Evolutionary conservation across 2,888 invertebrate genomes (phyloP).

Genomic region (Cerceris rybyensis): DNA sequence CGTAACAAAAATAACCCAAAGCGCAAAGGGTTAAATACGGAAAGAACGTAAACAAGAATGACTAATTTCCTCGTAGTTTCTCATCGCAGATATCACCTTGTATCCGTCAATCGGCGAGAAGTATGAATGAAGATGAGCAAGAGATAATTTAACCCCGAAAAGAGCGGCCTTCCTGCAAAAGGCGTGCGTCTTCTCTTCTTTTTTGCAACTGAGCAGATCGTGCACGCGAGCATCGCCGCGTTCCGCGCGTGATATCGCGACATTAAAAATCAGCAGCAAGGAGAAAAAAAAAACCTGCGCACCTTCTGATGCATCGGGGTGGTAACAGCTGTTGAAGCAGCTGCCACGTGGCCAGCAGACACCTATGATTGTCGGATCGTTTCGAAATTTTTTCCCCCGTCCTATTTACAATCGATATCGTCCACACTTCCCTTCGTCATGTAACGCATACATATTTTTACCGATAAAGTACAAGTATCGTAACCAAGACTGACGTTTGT

Average conservation of each 20-base stretch:
- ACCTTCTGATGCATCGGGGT: slow-evolving; percentile 65
- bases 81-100: not conserved
- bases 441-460: slow-evolving; percentile 10
- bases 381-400: slow-evolving; percentile 47
- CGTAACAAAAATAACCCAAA: too few species aligned
- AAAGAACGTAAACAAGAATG: not conserved
- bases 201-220: slow-evolving; percentile 25
- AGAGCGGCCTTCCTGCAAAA: slow-evolving; percentile 18
- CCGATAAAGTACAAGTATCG: not conserved
- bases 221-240: slow-evolving; percentile 44
- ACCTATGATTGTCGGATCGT: slow-evolving; percentile 62
- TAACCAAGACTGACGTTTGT: not conserved
- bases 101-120: slow-evolving; percentile 41
- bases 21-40: not conserved
- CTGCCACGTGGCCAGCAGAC: slow-evolving; percentile 70
- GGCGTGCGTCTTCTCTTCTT: slow-evolving; percentile 19
- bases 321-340: slow-evolving; percentile 75
- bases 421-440: slow-evolving; percentile 4
- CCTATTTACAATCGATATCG: slow-evolving; percentile 55
- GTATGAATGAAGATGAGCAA: slow-evolving; percentile 48
- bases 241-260: slow-evolving; percentile 60
- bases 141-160: slow-evolving; percentile 35
- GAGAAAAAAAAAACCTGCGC: slow-evolving; percentile 48
- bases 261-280: slow-evolving; percentile 64
- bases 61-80: slow-evolving; percentile 1